Percentiles rank a stretch among this genome's conserved stretches.
These are phyloP conservation scores for Antheraea yamamai DNA, from an alignment of 2,888 invertebrate species.

Conservation along the genomic window DNA sequence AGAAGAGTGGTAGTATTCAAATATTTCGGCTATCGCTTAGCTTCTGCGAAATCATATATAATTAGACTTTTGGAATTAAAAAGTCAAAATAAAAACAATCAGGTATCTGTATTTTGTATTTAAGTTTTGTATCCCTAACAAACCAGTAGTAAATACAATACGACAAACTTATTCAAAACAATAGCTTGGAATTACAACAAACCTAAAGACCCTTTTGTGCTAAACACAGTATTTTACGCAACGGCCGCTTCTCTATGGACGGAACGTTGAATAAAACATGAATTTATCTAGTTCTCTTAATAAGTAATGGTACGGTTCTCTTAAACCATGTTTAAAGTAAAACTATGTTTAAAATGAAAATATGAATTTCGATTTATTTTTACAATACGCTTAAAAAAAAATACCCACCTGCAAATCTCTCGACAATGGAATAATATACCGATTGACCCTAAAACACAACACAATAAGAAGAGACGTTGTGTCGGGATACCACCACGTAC, in stretches of 20 bases:
- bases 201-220: slow-evolving; percentile 5
- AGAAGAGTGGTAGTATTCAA: too few relatives aligned
- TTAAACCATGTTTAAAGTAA: neutral
- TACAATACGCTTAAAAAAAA: neutral
- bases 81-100: neutral
- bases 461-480: too few relatives aligned
- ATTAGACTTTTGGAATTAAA: neutral
- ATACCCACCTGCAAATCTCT: neutral
- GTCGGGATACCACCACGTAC: too few relatives aligned
- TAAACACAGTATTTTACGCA: neutral
- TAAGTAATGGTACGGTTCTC: neutral
- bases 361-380: neutral
- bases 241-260: neutral
- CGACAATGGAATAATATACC: neutral
- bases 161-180: slow-evolving; percentile 4
- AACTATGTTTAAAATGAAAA: neutral
- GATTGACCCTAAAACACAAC: neutral
- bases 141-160: neutral
- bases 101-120: neutral
- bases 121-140: neutral
- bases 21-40: too few relatives aligned
- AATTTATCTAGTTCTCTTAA: neutral
- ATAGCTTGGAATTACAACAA: neutral
- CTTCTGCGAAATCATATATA: too few relatives aligned
- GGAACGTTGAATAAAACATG: slow-evolving; percentile 1